Evolutionary conservation across 2,113 vertebrate genomes (phyloP), one percentile per base, ranked within the genome.

Genomic region (Macroglossus sobrinus): DNA sequence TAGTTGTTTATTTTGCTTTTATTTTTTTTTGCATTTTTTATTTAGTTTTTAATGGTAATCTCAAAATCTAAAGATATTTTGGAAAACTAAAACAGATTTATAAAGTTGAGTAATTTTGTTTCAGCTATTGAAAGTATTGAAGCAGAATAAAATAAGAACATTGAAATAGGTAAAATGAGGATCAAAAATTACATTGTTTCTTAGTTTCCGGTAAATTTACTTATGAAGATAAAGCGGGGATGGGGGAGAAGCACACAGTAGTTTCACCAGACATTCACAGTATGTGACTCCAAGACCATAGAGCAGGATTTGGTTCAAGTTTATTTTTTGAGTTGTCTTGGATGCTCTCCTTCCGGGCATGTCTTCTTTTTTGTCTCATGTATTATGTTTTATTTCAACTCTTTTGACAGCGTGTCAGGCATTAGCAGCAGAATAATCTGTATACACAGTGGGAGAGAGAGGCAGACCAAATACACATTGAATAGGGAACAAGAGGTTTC

Each of bases 331-430:
- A 94, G 66, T 85, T 84, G 72, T 84, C 91, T 87, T 95, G 93
- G 91, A 93, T 89, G 82, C 72, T 91, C 40, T 71, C 68, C 94
- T 95, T 97, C 74, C 40, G 28, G 75, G 40, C 64, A 75, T 50
- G 69, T 87, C 89, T 91, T 87, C 35, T 57, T 88, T 87, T 82
- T 33, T 40, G 82, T 84, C 80, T 97, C 91, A 59, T 87, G 79
- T 69, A 87, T 96, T 96, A 92, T 93, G 93, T 95, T 93, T 87
- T 88, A 87, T 93, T 97, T 96, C 96, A 96, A 63, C 64, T 93
- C 64, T 93, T 93, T 82, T 84, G 95, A 96, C 97, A 96, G 81
- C 40, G 80, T 50, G 80, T 89, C 94, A 84, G 55, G 86, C 86
- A 84, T 93, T 80, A 90, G 93, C n/a, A 30, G 74, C 55, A 78